Evolutionary conservation across 2,888 invertebrate species (phyloP).

Genomic region (Stegana nigrithorax): DNA sequence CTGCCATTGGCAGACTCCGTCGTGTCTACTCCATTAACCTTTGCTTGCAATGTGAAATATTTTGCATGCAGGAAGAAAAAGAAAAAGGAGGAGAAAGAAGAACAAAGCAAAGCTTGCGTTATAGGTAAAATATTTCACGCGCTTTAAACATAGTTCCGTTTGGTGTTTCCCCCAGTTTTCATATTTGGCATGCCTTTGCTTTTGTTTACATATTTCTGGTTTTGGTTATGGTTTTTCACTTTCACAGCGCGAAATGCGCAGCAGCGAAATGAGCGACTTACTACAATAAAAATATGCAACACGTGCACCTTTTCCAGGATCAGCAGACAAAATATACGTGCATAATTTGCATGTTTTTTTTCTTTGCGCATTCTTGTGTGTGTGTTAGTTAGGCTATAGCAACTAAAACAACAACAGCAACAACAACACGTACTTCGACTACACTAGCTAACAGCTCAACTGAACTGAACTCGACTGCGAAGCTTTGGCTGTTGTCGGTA

Average conservation of each 20-base stretch:
- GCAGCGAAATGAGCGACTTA: no score
- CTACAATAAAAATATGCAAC: conserved; percentile 12
- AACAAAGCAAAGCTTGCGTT: no score
- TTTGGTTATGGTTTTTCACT: conserved; percentile 9
- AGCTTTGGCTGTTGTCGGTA: not conserved
- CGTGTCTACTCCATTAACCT: no score
- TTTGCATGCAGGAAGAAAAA: no score
- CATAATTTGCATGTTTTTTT: not conserved
- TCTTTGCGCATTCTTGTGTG: not conserved
- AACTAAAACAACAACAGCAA: not conserved
- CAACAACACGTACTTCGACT: not conserved
- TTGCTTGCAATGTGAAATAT: no score
- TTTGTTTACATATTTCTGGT: not conserved
- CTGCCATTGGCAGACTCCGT: no score
- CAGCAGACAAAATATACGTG: not conserved
- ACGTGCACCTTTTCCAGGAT: conserved; percentile 15
- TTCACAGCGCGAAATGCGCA: conserved; percentile 1
- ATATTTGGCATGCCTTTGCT: not conserved
- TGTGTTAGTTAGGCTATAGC: not conserved
- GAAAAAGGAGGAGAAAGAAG: no score
- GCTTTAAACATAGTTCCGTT: no score
- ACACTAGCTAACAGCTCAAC: not conserved
- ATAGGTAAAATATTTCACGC: no score
- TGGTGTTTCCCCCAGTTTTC: no score
- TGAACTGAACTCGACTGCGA: not conserved